Evolutionary conservation across 2,113 vertebrate species (phyloP), one percentile per base, ranked within the genome.

Genomic region (Urocitellus parryii): DNA sequence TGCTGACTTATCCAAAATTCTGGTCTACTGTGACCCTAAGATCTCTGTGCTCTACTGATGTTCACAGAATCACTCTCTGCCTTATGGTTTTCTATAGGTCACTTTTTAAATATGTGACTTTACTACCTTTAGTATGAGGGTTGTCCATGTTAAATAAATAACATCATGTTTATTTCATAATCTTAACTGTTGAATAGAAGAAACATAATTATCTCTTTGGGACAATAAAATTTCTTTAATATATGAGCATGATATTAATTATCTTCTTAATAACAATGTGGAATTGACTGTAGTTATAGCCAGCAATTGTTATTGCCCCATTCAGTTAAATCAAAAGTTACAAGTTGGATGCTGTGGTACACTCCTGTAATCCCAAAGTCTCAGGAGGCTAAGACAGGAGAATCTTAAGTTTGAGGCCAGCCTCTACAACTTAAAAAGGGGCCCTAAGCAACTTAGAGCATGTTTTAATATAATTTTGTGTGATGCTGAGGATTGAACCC

Each of bases 101-200:
- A 73, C 94, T 58, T 94, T 87, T 88, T 78, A 9, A 10, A 51
- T 89, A 88, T 63, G 12, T 88, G 11, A 61, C 17, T 67, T 1
- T 87, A 48, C 37, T 65, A 51, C 63, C 81, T 96, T 93, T 81
- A 39, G 17, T 86, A 92, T 76, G 14, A 72, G 8, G 16, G 3
- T 95, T 96, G 48, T 89, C 39, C 22, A 25, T 92, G 37, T 96
- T 95, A 88, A 78, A 86, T 93, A 37, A 74, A 13, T 51, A 51
- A 51, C 65, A 94, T 82, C 32, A 16, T 90, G 4, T 91, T 96
- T 94, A 81, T 97, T 95, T 96, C 24, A 92, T 94, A 42, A 86
- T 56, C 14, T 76, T 93, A 58, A 74, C 45, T 95, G 24, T 88
- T 94, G 51, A 88, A 48, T 90, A 14, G 58, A 95, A 81, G 88